Conservation (phyloP, 2,888 invertebrate species). For the Spatulosminthurus flaviceps region DNA sequence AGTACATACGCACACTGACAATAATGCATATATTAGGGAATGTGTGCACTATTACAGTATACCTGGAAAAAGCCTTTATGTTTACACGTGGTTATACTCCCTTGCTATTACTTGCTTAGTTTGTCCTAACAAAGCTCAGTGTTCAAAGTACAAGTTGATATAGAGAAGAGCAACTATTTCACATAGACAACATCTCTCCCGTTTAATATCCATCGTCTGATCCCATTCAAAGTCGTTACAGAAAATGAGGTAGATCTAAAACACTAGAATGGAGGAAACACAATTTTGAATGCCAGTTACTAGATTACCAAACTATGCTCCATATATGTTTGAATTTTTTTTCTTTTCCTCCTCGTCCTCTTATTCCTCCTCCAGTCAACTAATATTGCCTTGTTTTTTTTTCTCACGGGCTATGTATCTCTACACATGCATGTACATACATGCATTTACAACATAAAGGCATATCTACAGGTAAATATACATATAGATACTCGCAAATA, state of each 20-base stretch:
- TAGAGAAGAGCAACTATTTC: constrained; percentile 12
- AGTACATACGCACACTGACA: no score
- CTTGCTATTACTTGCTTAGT: no score
- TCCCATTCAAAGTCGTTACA: constrained; percentile 40
- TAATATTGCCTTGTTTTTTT: constrained; percentile 18
- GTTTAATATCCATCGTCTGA: constrained; percentile 26
- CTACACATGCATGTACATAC: constrained; percentile 5
- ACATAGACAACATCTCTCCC: neutral
- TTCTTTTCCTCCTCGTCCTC: no score
- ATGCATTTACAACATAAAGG: neutral
- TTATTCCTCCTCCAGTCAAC: no score
- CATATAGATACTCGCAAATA: neutral
- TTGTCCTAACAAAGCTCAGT: neutral
- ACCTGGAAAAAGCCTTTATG: no score
- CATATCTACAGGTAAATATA: no score
- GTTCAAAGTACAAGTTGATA: neutral
- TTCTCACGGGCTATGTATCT: neutral
- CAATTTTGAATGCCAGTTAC: constrained; percentile 40
- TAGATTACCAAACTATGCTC: constrained; percentile 27
- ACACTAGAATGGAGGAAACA: constrained; percentile 34
- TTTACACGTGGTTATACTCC: no score
- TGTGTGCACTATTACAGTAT: no score
- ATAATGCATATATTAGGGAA: no score
- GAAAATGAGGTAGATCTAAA: constrained; percentile 34
- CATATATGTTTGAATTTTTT: neutral